Conservation (phyloP, 2,113 vertebrate species). For the Pseudorasbora parva region DNA sequence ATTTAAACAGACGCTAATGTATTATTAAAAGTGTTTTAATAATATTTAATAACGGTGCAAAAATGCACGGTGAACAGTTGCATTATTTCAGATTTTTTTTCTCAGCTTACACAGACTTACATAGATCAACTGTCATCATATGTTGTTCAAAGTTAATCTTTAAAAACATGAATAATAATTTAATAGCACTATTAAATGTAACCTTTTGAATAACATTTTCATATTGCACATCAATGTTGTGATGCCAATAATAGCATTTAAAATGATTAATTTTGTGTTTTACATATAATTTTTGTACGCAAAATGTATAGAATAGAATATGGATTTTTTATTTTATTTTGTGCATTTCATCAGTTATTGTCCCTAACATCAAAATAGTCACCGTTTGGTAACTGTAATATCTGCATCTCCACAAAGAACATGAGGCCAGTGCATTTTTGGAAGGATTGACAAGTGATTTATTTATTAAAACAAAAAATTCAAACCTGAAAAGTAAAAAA, state of each 20-base stretch:
- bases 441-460: constrained; percentile 74
- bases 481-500: constrained; percentile 92
- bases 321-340: too few relatives aligned
- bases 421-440: background rate
- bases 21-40: background rate
- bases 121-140: background rate
- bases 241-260: background rate
- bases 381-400: background rate
- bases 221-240: background rate
- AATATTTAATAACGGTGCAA: background rate
- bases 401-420: background rate
- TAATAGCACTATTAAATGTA: too few relatives aligned
- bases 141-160: background rate
- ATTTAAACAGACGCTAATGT: background rate
- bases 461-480: constrained; percentile 92
- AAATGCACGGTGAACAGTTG: background rate
- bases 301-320: background rate
- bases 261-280: background rate
- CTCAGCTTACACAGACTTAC: background rate
- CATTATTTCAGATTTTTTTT: background rate
- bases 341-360: background rate
- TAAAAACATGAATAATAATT: background rate
- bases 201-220: background rate
- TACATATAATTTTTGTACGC: background rate
- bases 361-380: background rate